A percentile compares a stretch with the other conserved stretches of the same genome.
phyloP scores from a whole-genome alignment of 2,113 vertebrate species.

The Sinocyclocheilus anshuiensis region DNA sequence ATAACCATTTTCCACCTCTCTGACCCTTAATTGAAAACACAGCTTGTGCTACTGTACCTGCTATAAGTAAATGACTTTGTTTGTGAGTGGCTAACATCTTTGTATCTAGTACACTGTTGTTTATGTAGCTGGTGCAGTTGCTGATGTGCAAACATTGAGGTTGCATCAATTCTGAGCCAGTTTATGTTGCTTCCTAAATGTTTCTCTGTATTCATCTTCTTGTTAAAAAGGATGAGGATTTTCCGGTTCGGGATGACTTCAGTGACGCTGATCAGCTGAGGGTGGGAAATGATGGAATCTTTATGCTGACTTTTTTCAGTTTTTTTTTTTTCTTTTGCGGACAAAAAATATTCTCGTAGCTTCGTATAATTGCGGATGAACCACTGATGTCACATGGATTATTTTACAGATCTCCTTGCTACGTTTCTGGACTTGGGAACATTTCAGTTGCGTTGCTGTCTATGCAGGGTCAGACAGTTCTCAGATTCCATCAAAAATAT shows the following conservation, averaged over 20 bases:
- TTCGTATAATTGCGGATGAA: too few species aligned
- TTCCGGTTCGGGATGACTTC: slow-evolving; percentile 92
- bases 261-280: slow-evolving; percentile 94
- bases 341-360: too few species aligned
- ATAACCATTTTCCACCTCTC: background rate
- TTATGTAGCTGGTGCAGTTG: background rate
- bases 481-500: too few species aligned
- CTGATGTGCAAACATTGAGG: background rate
- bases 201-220: background rate
- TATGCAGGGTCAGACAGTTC: too few species aligned
- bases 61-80: background rate
- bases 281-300: slow-evolving; percentile 98
- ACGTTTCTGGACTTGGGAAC: too few species aligned
- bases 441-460: too few species aligned
- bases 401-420: too few species aligned
- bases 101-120: background rate
- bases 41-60: background rate
- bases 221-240: slow-evolving; percentile 88
- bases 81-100: background rate
- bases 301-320: slow-evolving; percentile 99
- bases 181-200: background rate
- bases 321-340: too few species aligned
- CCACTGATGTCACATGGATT: too few species aligned
- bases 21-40: background rate
- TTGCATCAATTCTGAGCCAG: background rate